Evolutionary conservation across 2,113 vertebrate genomes (phyloP), one percentile per base, ranked within the genome.

Genomic region (Coracopsis vasa): DNA sequence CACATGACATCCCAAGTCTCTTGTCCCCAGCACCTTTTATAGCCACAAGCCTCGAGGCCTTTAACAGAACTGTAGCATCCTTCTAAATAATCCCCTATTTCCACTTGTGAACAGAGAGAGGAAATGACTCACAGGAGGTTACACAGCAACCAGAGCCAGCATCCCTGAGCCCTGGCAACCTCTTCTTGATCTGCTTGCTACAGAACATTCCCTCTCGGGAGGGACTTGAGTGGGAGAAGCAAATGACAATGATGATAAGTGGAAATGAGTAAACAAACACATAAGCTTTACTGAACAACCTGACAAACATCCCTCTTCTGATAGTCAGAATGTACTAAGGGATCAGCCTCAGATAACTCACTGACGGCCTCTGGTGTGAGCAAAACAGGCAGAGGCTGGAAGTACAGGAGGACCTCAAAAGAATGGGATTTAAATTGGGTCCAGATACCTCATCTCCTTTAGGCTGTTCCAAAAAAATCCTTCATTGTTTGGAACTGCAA

Each of bases 1-100:
- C 53, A 35, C 6, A 2, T 14, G 1, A 16, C 6, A 2, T 2
- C 81, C 54, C n/a, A 0, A 3, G 0, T 1, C 1, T 6, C 47
- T 54, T 10, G 0, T 8, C 75, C 73, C 47, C 2, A 42, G 17
- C 66, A 19, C 29, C 60, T 67, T 21, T 54, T 8, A 58, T 35
- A 47, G 50, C 33, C 85, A 73, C 16, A 35, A 60, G 53, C 2
- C 54, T 56, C 42, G 13, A 58, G 31, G n/a, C 11, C 0, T 51
- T 73, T 58, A 56, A 44, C 29, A 56, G 29, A 80, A 19, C 1
- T 0, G 0, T 6, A 82, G 64, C 41, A 19, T 27, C 23, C 35
- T 61, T 13, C 45, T 51, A 86, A 72, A 75, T 15, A 50, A 33
- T 45, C 27, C 42, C 16, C 27, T 15, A 3, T 37, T 88, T 37